A percentile compares a stretch with the other conserved stretches of the same genome.
These are phyloP conservation scores for Albula glossodonta DNA, from an alignment of 2,113 vertebrate genomes.

Conservation along the genomic window DNA sequence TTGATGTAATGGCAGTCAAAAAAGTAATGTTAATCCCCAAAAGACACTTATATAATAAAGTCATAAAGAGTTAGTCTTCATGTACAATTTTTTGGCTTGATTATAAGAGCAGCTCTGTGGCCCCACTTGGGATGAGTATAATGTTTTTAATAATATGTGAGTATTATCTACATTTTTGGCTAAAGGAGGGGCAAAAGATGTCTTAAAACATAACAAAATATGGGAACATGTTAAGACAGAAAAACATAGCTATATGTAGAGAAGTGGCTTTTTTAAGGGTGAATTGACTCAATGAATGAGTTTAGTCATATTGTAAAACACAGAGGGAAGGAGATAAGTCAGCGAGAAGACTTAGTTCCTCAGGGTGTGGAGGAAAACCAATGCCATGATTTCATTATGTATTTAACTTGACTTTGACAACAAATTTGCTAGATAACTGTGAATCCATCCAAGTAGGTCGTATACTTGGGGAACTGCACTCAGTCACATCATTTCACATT, in stretches of 20 bases:
- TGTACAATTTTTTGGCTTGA: neutral
- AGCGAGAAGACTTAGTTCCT: neutral
- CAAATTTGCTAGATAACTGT: neutral
- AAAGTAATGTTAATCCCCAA: neutral
- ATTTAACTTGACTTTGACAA: neutral
- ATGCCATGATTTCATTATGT: neutral
- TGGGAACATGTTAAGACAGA: neutral
- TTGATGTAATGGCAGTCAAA: neutral
- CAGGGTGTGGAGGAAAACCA: neutral
- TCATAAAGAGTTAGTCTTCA: neutral
- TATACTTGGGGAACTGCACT: neutral
- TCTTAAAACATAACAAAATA: neutral
- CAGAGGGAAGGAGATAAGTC: neutral
- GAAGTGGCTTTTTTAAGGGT: neutral
- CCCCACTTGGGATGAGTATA: neutral
- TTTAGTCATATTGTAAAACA: neutral
- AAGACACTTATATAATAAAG: neutral
- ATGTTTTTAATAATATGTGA: too few species aligned
- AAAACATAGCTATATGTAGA: neutral
- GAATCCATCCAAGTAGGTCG: neutral
- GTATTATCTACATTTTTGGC: neutral
- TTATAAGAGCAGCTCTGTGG: neutral
- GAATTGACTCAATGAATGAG: neutral
- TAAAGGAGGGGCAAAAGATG: neutral
- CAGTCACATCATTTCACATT: neutral